Evolutionary conservation across 2,888 invertebrate genomes (phyloP), one percentile per base, ranked within the genome.

Genomic region (Brachyptera putata): DNA sequence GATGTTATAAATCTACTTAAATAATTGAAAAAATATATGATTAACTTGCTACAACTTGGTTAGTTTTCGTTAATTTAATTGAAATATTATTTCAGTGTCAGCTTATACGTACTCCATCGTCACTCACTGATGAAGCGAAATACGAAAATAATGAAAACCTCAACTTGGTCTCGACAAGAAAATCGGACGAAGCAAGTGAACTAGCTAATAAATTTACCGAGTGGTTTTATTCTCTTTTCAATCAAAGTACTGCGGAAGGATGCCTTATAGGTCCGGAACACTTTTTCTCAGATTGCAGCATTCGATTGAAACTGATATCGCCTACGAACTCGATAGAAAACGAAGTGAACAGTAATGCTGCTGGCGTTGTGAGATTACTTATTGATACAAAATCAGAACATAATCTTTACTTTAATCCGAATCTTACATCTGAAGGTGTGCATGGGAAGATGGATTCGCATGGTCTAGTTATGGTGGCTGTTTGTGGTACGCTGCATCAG

Each of bases 401-500:
- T 67, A 73, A 75, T 43, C 72, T 83, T 41, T 75, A 71, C 66
- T 84, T 85, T 66, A 83, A 84, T 72, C 83, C 84, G 0, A 85
- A 85, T 71, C 68, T 82, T 25, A 72, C 76, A 1, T 70, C 73
- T 58, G 79, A 79, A 13, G 85, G 86, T 3, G 75, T 83, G 1
- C 76, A 77, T 66, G 83, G 82, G 2, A 76, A 77, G 63, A 76
- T 80, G 64, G 80, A 84, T 70, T 75, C 78, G 0, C 84, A 86
- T 69, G 86, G 86, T 1, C 71, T 85, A 46, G 81, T 83, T 1
- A 68, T 82, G 49, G 78, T 86, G 7, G 69, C 83, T 49, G 79
- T 77, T 1, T 84, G 84, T 72, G 86, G 87, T 16, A 84, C 84
- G 0, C 69, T 86, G 30, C 85, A 86, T 69, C 72, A 76, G 2